A percentile compares a stretch with the other conserved stretches of the same genome.
These are phyloP conservation scores for Ectemnius continuus DNA, from an alignment of 2,888 invertebrate species.

Conservation along the genomic window DNA sequence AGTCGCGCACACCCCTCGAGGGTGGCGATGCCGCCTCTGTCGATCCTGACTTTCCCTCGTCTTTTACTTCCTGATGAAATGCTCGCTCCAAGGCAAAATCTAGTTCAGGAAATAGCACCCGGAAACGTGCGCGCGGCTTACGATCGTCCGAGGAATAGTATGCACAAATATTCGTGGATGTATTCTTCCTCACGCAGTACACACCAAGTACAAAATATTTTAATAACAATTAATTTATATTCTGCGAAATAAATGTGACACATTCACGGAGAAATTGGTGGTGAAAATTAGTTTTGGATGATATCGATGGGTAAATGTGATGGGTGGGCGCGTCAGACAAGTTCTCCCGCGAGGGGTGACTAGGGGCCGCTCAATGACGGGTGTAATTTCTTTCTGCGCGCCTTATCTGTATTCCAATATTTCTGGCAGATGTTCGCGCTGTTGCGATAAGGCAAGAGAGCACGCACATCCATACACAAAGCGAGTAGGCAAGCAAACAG, in stretches of 20 bases:
- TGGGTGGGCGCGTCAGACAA: too few species aligned
- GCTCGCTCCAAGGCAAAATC: constrained; percentile 11
- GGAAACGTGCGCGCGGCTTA: constrained; percentile 27
- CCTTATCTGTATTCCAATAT: constrained; percentile 59
- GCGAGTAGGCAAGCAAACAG: constrained; percentile 9
- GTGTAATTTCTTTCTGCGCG: constrained; percentile 42
- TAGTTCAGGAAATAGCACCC: constrained; percentile 7
- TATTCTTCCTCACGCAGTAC: not conserved
- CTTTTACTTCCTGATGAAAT: not conserved
- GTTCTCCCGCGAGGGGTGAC: too few species aligned
- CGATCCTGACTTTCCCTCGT: not conserved
- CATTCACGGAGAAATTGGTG: too few species aligned
- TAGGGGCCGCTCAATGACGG: constrained; percentile 15
- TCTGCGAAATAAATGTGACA: too few species aligned
- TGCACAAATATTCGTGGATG: constrained; percentile 16
- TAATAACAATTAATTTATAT: too few species aligned
- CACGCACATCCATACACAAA: constrained; percentile 15
- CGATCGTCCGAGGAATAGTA: constrained; percentile 22
- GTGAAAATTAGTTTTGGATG: too few species aligned
- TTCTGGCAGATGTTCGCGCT: constrained; percentile 55
- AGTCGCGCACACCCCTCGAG: constrained; percentile 19
- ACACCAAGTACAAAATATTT: too few species aligned
- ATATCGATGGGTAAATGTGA: constrained; percentile 1
- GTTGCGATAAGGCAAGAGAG: constrained; percentile 49
- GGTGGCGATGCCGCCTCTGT: constrained; percentile 12